Conservation (phyloP, 2,113 vertebrate species). For the Ammodytes dubius region DNA sequence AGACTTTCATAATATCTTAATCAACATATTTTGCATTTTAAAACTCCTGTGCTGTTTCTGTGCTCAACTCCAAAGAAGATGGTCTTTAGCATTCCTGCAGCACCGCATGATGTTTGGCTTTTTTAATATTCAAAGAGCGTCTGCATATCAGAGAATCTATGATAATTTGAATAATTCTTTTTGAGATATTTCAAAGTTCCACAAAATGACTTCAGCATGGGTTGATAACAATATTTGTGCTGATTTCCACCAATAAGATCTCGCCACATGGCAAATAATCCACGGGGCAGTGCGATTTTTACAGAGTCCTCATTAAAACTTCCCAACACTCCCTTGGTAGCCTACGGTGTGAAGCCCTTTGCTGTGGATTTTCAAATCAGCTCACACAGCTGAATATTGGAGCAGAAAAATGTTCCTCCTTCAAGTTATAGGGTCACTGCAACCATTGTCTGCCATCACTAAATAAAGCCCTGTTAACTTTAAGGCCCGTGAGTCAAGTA, state of each 20-base stretch:
- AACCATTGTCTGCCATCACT: constrained; percentile 29
- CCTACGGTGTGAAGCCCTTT: constrained; percentile 54
- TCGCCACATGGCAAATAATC: constrained; percentile 52
- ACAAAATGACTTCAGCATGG: constrained; percentile 19
- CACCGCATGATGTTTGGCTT: constrained; percentile 4
- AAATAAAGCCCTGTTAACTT: constrained; percentile 47
- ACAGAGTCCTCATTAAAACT: constrained; percentile 68
- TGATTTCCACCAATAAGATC: constrained; percentile 49
- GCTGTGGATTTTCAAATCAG: constrained; percentile 62
- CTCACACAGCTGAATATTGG: constrained; percentile 47
- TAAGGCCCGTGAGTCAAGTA: constrained; percentile 40
- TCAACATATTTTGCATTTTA: constrained; percentile 29
- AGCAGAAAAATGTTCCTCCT: constrained; percentile 44
- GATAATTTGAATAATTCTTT: constrained; percentile 32
- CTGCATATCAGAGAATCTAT: constrained; percentile 1
- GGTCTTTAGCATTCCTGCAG: constrained; percentile 24
- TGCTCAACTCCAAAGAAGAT: constrained; percentile 5
- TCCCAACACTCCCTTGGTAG: constrained; percentile 54
- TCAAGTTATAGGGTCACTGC: constrained; percentile 49
- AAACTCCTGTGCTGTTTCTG: neutral
- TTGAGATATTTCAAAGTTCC: constrained; percentile 27
- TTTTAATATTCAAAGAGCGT: constrained; percentile 27
- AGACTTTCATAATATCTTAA: constrained; percentile 24
- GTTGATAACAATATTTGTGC: constrained; percentile 46
- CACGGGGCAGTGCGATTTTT: constrained; percentile 24